Conservation (phyloP, 1,140 invertebrate species). For the Orchesella cincta region DNA sequence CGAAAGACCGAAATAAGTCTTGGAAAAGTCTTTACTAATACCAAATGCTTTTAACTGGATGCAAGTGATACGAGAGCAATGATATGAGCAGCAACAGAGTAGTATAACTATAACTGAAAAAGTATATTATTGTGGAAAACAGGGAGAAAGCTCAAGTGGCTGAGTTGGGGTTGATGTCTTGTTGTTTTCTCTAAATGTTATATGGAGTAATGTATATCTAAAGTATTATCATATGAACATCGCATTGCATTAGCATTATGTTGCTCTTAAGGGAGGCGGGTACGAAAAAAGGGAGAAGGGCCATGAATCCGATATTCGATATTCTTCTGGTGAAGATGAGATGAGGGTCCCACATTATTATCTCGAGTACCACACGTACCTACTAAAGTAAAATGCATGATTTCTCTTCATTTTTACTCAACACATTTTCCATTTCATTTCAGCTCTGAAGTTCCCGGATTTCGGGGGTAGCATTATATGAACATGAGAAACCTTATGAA, state of each 20-base stretch:
- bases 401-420: slow-evolving; percentile 24
- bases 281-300: slow-evolving; percentile 1
- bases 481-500: neutral
- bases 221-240: neutral
- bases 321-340: neutral
- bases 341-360: slow-evolving; percentile 28
- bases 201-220: neutral
- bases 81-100: neutral
- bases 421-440: slow-evolving; percentile 29
- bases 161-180: slow-evolving; percentile 1
- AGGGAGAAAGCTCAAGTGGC: slow-evolving; percentile 26
- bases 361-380: slow-evolving; percentile 27
- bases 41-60: neutral
- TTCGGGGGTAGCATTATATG: neutral
- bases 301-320: slow-evolving; percentile 27
- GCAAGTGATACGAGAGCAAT: neutral
- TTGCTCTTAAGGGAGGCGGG: slow-evolving; percentile 22
- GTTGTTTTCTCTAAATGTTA: slow-evolving; percentile 25
- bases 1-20: too few species aligned
- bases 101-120: neutral
- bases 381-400: slow-evolving; percentile 2
- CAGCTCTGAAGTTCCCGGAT: slow-evolving; percentile 6
- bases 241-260: neutral
- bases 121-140: neutral
- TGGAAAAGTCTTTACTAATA: slow-evolving; percentile 4